Conservation (phyloP, 2,113 vertebrate species). For the Caretta caretta region DNA sequence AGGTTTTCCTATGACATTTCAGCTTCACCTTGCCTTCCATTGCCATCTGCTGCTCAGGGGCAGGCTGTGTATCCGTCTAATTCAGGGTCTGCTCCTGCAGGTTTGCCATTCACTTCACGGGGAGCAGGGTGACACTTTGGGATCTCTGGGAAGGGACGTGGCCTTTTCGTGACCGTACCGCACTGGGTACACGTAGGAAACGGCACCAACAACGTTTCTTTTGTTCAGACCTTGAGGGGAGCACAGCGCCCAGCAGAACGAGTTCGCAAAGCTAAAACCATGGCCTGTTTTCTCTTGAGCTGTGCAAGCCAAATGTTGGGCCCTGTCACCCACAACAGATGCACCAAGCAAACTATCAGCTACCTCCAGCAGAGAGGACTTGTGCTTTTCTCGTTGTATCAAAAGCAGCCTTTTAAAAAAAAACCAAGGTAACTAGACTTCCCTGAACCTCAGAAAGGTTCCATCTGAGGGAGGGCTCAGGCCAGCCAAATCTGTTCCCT, state of each 20-base stretch:
- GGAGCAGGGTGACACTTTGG: not conserved
- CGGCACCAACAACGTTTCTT: not conserved
- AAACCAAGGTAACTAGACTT: not conserved
- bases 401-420: not conserved
- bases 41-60: not conserved
- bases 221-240: not conserved
- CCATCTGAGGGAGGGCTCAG: too few species aligned
- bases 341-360: not conserved
- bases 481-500: not conserved
- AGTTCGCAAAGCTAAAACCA: not conserved
- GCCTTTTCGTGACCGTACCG: not conserved
- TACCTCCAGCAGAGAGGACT: not conserved
- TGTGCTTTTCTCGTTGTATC: not conserved
- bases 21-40: not conserved
- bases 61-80: not conserved
- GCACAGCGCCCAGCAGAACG: rapidly evolving
- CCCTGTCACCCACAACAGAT: not conserved
- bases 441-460: not conserved
- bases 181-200: not conserved
- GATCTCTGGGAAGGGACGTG: not conserved
- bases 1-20: not conserved
- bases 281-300: rapidly evolving
- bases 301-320: rapidly evolving
- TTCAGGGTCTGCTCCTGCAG: not conserved
- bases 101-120: not conserved